phyloP scores from a whole-genome alignment of 2,888 invertebrate genomes.

The Hemithea aestivaria region DNA sequence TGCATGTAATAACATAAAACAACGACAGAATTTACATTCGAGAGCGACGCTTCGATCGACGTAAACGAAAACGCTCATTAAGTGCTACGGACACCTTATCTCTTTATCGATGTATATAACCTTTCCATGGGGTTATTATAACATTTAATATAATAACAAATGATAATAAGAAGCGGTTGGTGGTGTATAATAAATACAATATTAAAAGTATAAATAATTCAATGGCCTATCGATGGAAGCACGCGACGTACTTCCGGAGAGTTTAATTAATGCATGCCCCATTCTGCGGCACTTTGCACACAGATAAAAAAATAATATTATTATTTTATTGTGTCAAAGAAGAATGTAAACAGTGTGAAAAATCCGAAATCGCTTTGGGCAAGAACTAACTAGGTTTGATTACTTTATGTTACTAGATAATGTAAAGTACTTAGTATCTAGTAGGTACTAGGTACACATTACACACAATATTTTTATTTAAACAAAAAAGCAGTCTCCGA shows the following conservation, averaged over 20 bases:
- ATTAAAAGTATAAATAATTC: slow-evolving; percentile 78
- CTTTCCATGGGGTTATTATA: slow-evolving; percentile 70
- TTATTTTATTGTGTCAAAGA: no score
- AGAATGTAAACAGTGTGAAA: no score
- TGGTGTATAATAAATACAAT: slow-evolving; percentile 74
- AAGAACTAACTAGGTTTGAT: no score
- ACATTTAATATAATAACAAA: slow-evolving; percentile 75
- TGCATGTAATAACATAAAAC: slow-evolving; percentile 47
- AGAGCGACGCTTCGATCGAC: slow-evolving; percentile 35
- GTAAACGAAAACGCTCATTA: slow-evolving; percentile 52
- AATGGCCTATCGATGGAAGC: slow-evolving; percentile 69
- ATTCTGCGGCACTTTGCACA: slow-evolving; percentile 55
- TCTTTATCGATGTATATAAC: slow-evolving; percentile 63
- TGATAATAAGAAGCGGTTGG: slow-evolving; percentile 67
- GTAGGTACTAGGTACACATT: no score
- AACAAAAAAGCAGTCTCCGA: no score
- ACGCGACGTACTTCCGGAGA: slow-evolving; percentile 75
- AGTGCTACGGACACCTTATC: slow-evolving; percentile 57
- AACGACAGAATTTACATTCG: slow-evolving; percentile 59
- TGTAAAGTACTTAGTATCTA: no score
- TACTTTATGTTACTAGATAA: no score
- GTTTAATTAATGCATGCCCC: slow-evolving; percentile 62
- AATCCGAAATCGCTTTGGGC: no score
- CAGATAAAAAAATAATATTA: slow-evolving; percentile 44
- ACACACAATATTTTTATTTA: no score